Evolutionary conservation across 53 echinoderm and acorn worm species (phyloP).

Genomic region (Echinarachnius parma): DNA sequence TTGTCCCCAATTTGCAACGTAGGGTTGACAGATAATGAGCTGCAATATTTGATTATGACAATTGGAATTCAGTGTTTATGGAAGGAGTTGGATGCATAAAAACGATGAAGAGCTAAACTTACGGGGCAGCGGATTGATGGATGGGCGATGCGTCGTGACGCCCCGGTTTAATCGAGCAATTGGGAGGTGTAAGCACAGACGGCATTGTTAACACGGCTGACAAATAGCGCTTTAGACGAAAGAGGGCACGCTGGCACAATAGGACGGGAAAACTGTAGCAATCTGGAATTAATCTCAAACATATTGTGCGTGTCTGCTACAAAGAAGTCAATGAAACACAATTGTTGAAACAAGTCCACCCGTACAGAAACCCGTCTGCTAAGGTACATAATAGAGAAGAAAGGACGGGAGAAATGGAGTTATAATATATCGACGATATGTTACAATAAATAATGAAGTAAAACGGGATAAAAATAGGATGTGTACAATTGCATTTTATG

Average conservation of each 20-base stretch:
- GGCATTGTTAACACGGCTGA: slow-evolving; percentile 31
- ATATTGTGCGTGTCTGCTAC: slow-evolving; percentile 25
- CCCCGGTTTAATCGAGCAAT: slow-evolving; percentile 23
- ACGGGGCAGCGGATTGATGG: neutral
- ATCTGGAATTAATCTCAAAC: slow-evolving; percentile 28
- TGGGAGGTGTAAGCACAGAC: slow-evolving; percentile 7
- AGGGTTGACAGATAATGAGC: slow-evolving; percentile 16
- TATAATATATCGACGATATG: neutral
- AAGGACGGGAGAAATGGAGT: neutral
- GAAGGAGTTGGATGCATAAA: slow-evolving; percentile 14
- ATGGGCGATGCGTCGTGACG: slow-evolving; percentile 7
- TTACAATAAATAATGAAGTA: neutral
- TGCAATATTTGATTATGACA: slow-evolving; percentile 38
- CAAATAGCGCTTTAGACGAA: slow-evolving; percentile 26
- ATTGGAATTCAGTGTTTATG: slow-evolving; percentile 40
- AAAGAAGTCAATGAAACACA: slow-evolving; percentile 42
- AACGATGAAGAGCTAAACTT: neutral
- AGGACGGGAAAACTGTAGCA: slow-evolving; percentile 21
- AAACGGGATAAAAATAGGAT: slow-evolving; percentile 7
- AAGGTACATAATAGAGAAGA: slow-evolving; percentile 8
- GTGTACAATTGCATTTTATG: slow-evolving; percentile 16
- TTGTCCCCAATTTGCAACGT: slow-evolving; percentile 7
- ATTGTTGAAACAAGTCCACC: slow-evolving; percentile 47
- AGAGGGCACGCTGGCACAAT: slow-evolving; percentile 39
- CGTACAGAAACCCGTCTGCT: slow-evolving; percentile 29